Evolutionary conservation across 2,797 vertebrate species (phyloP), one percentile per base, ranked within the genome.

Genomic region (Danio albolineatus): DNA sequence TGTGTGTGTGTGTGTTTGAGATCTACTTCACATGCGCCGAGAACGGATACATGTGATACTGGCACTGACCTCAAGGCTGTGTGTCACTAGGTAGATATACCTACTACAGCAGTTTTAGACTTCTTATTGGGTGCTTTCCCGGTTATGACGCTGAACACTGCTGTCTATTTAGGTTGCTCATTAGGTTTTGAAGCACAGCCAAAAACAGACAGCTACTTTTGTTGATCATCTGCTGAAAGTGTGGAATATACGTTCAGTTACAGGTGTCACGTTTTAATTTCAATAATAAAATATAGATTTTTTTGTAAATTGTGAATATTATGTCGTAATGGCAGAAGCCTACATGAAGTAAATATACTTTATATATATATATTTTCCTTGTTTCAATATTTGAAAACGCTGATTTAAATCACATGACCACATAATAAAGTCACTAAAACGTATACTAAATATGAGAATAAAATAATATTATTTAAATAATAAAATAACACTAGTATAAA

Each of bases 1-100:
- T 59, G 13, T n/a, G n/a, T n/a, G n/a, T n/a, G 5, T n/a, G 16
- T 67, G 53, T 57, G 6, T 59, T 38, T 57, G 64, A 59, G 6
- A 16, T 51, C 65, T 60, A 41, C 65, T 78, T 60, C 54, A 39
- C 76, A 69, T 60, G 65, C 28, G 76, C 76, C 17, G 76, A 41
- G 54, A 64, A 54, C 57, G 5, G 38, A 38, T 44, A 14, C 66
- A 79, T 79, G 77, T 62, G 48, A 72, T 72, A 43, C 67, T 54
- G 38, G 19, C 46, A 14, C 76, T 53, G 66, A 70, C 41, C 21
- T 67, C 17, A 70, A 43, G 67, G 56, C 48, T 71, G 67, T 41
- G 65, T 72, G 1, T 38, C 19, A 72, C 2, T 53, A 36, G 2
- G 9, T 19, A 5, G 2, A 7, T 28, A 7, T 54, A 17, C 7